These are phyloP conservation scores for Caenorhabditis becei DNA, from an alignment of 2,888 invertebrate species.

Conservation along the genomic window DNA sequence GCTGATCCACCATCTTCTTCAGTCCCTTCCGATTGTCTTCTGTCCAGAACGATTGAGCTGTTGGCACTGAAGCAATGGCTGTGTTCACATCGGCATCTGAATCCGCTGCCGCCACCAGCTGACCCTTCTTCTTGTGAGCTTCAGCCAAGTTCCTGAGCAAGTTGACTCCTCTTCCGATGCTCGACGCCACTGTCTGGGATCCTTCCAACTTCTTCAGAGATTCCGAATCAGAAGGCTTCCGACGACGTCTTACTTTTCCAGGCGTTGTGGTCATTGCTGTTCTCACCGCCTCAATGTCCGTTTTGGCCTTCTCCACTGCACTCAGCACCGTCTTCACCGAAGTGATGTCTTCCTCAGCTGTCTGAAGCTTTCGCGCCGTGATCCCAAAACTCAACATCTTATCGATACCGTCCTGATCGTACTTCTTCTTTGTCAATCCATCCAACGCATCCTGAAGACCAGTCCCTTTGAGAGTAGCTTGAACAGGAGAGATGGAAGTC, in stretches of 20 bases:
- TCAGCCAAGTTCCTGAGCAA: neutral
- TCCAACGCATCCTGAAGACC: neutral
- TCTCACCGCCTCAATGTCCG: neutral
- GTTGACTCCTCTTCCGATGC: constrained; percentile 14
- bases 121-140: neutral
- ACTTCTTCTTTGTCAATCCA: neutral
- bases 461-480: constrained; percentile 1
- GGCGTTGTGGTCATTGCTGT: neutral
- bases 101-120: neutral
- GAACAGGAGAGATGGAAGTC: neutral
- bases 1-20: constrained; percentile 1
- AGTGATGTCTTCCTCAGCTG: neutral
- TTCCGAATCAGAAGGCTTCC: neutral
- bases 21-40: neutral
- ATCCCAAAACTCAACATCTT: constrained; percentile 10
- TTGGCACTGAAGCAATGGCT: neutral
- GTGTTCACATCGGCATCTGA: neutral
- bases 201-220: neutral
- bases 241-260: neutral
- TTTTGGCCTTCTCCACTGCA: neutral
- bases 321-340: neutral
- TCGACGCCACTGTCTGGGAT: neutral
- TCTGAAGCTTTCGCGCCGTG: neutral
- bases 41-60: neutral
- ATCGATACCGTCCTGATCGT: neutral